A percentile compares a stretch with the other conserved stretches of the same genome.
phyloP scores from a whole-genome alignment of 2,888 invertebrate species.

The Pseudanteris insignis region DNA sequence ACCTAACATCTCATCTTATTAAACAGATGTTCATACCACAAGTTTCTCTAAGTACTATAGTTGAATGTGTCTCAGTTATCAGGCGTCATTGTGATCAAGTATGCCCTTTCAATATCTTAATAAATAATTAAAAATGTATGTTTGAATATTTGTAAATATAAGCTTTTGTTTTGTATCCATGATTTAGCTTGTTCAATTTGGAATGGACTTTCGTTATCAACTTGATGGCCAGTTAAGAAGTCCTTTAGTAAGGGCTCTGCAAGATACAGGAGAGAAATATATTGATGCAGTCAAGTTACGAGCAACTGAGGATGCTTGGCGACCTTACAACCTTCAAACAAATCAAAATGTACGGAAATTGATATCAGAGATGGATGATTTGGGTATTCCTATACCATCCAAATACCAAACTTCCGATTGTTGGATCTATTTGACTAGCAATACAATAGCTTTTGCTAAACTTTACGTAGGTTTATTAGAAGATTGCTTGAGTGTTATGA shows the following conservation, averaged over 20 bases:
- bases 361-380: constrained; percentile 57
- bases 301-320: constrained; percentile 86
- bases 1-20: constrained; percentile 82
- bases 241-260: constrained; percentile 79
- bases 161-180: no score
- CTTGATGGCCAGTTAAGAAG: constrained; percentile 85
- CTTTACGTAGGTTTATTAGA: constrained; percentile 78
- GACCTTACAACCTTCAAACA: constrained; percentile 81
- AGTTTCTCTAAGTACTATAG: constrained; percentile 82
- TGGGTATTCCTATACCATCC: constrained; percentile 55
- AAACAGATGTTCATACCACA: constrained; percentile 92
- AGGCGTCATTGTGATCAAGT: constrained; percentile 74
- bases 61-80: constrained; percentile 86
- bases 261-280: constrained; percentile 82
- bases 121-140: no score
- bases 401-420: constrained; percentile 69
- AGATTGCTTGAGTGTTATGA: constrained; percentile 79
- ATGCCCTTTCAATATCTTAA: no score
- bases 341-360: constrained; percentile 62
- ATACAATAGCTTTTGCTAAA: constrained; percentile 83
- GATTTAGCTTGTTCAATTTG: constrained; percentile 70
- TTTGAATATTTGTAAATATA: no score
- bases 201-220: constrained; percentile 91
- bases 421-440: constrained; percentile 81
- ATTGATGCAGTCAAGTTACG: constrained; percentile 82